These are phyloP conservation scores for Amphiprion clarkii DNA, from an alignment of 2,797 vertebrate genomes.

Conservation along the genomic window DNA sequence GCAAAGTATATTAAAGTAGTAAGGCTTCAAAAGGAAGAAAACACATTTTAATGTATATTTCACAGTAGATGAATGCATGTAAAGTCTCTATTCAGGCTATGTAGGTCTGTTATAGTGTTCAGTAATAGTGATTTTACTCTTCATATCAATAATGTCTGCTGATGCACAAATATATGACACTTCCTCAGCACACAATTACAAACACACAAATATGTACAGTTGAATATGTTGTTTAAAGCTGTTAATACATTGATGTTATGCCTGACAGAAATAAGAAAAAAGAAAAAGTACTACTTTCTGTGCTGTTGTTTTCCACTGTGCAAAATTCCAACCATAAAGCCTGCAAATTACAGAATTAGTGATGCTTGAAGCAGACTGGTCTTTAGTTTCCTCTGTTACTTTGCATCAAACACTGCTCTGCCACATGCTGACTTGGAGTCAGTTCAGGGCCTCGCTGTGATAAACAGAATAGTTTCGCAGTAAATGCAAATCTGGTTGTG, in stretches of 20 bases:
- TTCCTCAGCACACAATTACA: neutral
- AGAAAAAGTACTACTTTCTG: neutral
- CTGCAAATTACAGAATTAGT: neutral
- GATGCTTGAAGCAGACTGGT: neutral
- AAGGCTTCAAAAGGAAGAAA: neutral
- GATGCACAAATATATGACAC: neutral
- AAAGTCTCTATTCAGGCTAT: conserved; percentile 2
- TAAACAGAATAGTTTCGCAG: too few species aligned
- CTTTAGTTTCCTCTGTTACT: neutral
- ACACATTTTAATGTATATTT: neutral
- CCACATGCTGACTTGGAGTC: neutral
- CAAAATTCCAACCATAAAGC: neutral
- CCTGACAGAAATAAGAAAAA: neutral
- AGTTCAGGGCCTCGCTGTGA: neutral
- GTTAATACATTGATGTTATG: neutral
- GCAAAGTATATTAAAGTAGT: neutral
- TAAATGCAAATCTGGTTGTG: neutral
- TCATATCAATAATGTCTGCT: conserved; percentile 27
- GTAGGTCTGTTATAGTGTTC: conserved; percentile 8
- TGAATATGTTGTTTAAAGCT: neutral
- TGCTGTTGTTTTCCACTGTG: neutral
- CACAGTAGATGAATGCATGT: neutral
- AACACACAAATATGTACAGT: neutral
- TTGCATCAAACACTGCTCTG: neutral
- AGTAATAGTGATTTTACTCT: conserved; percentile 8